Base-by-base conservation (phyloP, 2,797 vertebrate genomes). In the Leptodactylus fallax region DNA sequence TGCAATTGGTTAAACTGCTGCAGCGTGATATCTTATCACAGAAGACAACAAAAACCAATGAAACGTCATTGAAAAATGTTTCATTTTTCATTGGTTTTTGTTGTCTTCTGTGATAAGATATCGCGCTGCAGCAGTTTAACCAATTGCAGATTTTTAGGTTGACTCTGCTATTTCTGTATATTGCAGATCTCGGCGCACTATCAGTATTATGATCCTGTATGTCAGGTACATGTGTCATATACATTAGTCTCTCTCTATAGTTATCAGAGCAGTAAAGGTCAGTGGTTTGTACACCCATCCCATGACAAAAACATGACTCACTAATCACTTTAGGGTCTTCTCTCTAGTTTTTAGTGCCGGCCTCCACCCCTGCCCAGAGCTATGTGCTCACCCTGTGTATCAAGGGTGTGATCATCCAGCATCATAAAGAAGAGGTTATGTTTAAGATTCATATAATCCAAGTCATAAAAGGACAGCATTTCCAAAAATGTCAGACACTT, bases 181-280 rank as follows among this genome's bases (percentile, higher is more conserved):
- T 36, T 4, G 1, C 36, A 36, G 36, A 36, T 36, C 36, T 36
- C 36, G 4, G 36, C 3, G 9, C 7, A 16, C 47, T 72, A 19
- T 72, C 36, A 25, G 16, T 9, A 36, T 72, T 16, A 47, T 47
- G 10, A 72, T 72, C 16, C 36, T 47, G 16, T 47, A 47, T 72
- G 16, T 72, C 36, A 80, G 78, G 77, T 58, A 17, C 8, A 60
- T 80, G 78, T 61, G 78, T 80, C 78, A 80, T 45, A 36, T 80
- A 60, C 36, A n/a, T 80, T 60, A 21, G 21, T 19, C 17, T 47
- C 77, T 47, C 77, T 79, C 16, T 36, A 58, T 58, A 58, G 21
- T 58, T 79, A 79, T 79, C 55, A 60, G 25, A 0, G 55, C 55
- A 79, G 53, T 27, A 58, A 79, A 79, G 77, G 77, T 79, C 77